A percentile compares a stretch with the other conserved stretches of the same genome.
Conservation (phyloP, 2,113 vertebrate species). For the Onychostoma macrolepis region DNA sequence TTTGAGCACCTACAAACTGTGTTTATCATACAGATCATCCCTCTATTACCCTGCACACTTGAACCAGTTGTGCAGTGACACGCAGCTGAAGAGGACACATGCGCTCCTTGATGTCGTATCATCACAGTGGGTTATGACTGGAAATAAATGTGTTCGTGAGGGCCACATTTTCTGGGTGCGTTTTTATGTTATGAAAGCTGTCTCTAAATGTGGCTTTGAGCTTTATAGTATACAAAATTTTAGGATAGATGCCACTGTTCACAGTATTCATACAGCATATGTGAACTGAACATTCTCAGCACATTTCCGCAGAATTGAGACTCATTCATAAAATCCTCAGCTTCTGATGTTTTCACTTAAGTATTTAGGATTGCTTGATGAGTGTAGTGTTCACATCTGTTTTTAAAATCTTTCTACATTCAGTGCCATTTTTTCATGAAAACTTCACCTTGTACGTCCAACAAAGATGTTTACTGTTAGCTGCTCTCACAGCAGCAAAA, state of each 20-base stretch:
- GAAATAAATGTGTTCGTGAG: slow-evolving; percentile 21
- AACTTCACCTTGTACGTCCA: too few relatives aligned
- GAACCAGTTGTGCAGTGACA: slow-evolving; percentile 14
- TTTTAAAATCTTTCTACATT: not conserved
- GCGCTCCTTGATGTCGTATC: not conserved
- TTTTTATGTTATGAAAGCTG: not conserved
- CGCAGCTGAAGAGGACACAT: slow-evolving; percentile 16
- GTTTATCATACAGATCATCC: slow-evolving; percentile 58
- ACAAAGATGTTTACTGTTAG: too few relatives aligned
- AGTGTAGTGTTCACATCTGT: not conserved
- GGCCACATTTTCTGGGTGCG: not conserved
- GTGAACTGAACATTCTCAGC: not conserved
- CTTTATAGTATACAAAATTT: not conserved
- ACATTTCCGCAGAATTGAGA: not conserved
- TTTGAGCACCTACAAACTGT: slow-evolving; percentile 27
- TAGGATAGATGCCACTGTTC: not conserved
- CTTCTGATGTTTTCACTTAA: not conserved
- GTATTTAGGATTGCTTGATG: not conserved
- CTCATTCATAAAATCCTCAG: not conserved
- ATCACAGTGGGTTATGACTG: slow-evolving; percentile 30
- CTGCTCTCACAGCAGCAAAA: too few relatives aligned
- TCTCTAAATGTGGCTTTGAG: not conserved
- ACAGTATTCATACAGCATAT: not conserved
- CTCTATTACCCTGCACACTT: slow-evolving; percentile 40
- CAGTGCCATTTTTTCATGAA: too few relatives aligned